A percentile compares a stretch with the other conserved stretches of the same genome.
phyloP scores from a whole-genome alignment of 2,888 invertebrate species.

The Yponomeuta evonymella region DNA sequence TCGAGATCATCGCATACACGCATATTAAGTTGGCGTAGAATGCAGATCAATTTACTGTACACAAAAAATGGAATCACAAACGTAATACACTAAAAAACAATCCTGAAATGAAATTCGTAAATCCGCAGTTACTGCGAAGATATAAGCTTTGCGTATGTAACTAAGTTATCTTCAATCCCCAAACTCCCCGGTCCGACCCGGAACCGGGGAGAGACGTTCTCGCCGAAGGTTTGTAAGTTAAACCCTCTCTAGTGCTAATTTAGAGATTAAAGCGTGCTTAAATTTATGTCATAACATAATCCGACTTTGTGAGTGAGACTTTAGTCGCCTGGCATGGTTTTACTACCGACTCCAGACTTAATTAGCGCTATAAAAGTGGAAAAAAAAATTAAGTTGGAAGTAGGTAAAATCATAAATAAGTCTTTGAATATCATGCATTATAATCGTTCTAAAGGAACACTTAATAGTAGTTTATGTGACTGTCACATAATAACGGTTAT shows the following conservation, averaged over 20 bases:
- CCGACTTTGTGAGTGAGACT: neutral
- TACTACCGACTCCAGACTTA: neutral
- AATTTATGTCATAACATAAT: slow-evolving; percentile 8
- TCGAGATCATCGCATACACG: too few relatives aligned
- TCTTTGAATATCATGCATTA: too few relatives aligned
- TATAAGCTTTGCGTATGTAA: neutral
- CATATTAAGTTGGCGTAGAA: too few relatives aligned
- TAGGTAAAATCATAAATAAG: neutral
- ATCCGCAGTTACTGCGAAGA: neutral
- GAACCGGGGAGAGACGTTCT: neutral
- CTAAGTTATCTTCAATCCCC: neutral
- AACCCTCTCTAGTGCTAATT: slow-evolving; percentile 14
- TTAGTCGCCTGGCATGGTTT: neutral
- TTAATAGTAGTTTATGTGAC: too few relatives aligned
- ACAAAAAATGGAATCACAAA: too few relatives aligned
- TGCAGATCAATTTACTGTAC: too few relatives aligned
- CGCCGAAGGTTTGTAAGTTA: slow-evolving; percentile 5
- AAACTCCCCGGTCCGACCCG: neutral
- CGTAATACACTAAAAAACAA: too few relatives aligned
- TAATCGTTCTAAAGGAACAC: too few relatives aligned
- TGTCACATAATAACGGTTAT: too few relatives aligned
- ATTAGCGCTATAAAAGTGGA: neutral
- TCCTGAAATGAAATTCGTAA: too few relatives aligned
- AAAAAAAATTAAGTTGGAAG: neutral
- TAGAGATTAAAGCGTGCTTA: slow-evolving; percentile 12